Evolutionary conservation across 2,113 vertebrate genomes (phyloP).

Genomic region (Motacilla alba): DNA sequence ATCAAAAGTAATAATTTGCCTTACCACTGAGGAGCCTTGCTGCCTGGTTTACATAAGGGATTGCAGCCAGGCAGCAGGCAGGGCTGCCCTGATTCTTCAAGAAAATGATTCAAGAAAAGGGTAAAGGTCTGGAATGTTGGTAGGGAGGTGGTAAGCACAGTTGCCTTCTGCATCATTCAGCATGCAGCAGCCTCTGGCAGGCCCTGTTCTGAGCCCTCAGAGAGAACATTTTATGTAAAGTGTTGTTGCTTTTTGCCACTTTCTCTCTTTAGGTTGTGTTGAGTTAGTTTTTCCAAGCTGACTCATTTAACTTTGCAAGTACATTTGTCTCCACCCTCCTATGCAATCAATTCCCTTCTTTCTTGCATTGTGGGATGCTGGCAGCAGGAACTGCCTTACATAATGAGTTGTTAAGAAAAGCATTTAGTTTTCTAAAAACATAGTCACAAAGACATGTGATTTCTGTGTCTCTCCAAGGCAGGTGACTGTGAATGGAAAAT

Average conservation of each 20-base stretch:
- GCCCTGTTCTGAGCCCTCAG: background rate
- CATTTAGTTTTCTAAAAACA: slow-evolving; percentile 17
- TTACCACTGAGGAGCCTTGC: slow-evolving; percentile 36
- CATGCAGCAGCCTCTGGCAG: background rate
- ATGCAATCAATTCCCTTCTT: slow-evolving; percentile 54
- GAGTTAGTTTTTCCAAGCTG: slow-evolving; percentile 63
- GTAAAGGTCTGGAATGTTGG: background rate
- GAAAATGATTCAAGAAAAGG: background rate
- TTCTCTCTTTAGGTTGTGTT: slow-evolving; percentile 28
- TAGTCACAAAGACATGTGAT: background rate
- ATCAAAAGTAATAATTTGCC: slow-evolving; percentile 38
- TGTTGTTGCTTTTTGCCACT: background rate
- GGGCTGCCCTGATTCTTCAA: background rate
- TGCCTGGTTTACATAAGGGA: slow-evolving; percentile 44
- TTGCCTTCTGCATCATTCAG: background rate
- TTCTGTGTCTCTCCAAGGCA: background rate
- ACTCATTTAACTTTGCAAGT: slow-evolving; percentile 52
- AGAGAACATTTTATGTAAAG: background rate
- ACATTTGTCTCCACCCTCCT: slow-evolving; percentile 64
- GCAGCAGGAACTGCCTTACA: slow-evolving; percentile 34
- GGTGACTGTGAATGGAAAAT: background rate
- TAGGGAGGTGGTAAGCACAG: background rate
- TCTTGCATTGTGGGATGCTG: slow-evolving; percentile 44
- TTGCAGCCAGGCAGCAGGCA: background rate
- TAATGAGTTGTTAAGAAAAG: slow-evolving; percentile 43